Evolutionary conservation across 1,140 invertebrate species (phyloP), one percentile per base, ranked within the genome.

Genomic region (Pseudomyrmex dendroicus): DNA sequence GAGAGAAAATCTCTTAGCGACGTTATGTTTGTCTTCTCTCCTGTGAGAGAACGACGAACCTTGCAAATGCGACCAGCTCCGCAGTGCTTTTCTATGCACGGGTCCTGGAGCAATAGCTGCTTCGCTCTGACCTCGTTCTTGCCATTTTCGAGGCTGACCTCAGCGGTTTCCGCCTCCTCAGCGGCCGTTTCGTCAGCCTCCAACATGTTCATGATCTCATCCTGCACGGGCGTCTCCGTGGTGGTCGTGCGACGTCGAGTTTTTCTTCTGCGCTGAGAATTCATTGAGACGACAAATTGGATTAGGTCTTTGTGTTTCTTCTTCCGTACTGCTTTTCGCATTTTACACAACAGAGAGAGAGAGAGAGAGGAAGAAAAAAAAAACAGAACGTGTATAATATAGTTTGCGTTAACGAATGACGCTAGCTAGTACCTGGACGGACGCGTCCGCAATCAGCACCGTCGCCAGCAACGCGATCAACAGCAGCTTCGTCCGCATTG

Each of bases 41-140:
- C 4, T 35, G 5, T 35, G 35, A 5, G 12, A 25, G 3, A 25
- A n/a, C 10, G 13, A 68, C 66, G 44, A 73, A 98, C 95, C 91
- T 97, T 96, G 90, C 98, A 99, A 86, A 98, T 95, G 90, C 97
- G 96, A 73, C 98, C 98, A 85, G 98, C 97, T 76, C 97, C 97
- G 93, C 98, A 99, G 92, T 97, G 97, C 91, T 98, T 97, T 73
- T 97, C 96, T 82, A 96, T 93, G 93, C 98, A 99, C 8, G 97
- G 97, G 94, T 99, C 97, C 3, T 78, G 85, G 61, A 90, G 57
- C 73, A 87, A 62, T 22, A 82, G 35, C 22, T 90, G 87, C 56
- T 88, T 85, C 72, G 87, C 82, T 82, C 83, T 74, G 78, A 66
- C 68, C 83, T 91, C 88, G 52, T 74, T 87, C 54, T 85, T 84